Evolutionary conservation across 2,113 vertebrate species (phyloP), one percentile per base, ranked within the genome.

Genomic region (Erythrocercus mccallii): DNA sequence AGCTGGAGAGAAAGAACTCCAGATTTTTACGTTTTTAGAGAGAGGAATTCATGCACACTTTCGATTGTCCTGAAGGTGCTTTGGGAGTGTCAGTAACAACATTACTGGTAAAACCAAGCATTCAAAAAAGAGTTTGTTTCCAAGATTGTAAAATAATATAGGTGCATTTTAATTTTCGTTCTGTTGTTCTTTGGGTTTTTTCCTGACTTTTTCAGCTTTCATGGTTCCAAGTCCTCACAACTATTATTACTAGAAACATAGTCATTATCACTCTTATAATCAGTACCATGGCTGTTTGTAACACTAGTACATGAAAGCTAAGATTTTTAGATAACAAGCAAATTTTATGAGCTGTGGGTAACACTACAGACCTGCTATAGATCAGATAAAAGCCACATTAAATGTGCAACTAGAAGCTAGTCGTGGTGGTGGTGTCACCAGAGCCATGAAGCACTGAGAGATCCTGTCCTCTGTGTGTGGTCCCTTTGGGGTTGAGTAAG

Each of bases 351-450:
- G 72, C 92, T 83, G 33, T 73, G 74, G 85, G 81, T 70, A 96
- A 64, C 30, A 24, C 70, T 83, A 73, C 51, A 81, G 50, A 77
- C 47, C 31, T 91, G 74, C 68, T 86, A 23, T 9, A 68, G 58
- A 90, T 95, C 33, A 86, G 79, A 94, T 88, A 86, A 93, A 86
- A 94, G 88, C 58, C 68, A 84, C 35, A 58, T 40, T 73, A 90
- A 91, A 81, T 60, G 47, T 96, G 50, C 68, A 76, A 47, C 45
- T 89, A 76, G 77, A 70, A 82, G 90, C 71, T 62, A 92, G 44
- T 68, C 47, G 86, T 62, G 50, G 48, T 93, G 79, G 42, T 86
- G 54, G 58, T 80, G 64, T 77, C 64, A 77, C 54, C 38, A 70
- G 38, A 38, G 77, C n/a, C 35, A 66, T 40, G 78, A 92, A 92